Evolutionary conservation across 2,113 vertebrate genomes (phyloP).

Genomic region (Muntiacus muntjak): DNA sequence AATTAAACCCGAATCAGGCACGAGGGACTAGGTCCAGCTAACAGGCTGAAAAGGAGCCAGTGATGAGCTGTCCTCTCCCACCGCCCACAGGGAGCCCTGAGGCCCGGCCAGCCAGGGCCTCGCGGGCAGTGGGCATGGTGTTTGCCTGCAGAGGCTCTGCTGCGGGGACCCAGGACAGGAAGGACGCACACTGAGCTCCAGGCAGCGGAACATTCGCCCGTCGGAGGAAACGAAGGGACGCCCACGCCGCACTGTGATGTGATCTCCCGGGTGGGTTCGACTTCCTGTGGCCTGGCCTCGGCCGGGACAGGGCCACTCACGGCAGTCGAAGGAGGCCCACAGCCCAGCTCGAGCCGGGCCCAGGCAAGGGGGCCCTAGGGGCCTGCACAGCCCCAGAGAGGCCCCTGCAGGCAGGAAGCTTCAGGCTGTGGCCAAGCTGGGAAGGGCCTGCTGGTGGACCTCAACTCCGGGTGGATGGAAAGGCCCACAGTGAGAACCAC

Average conservation of each 20-base stretch:
- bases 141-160: background rate
- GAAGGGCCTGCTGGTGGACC: background rate
- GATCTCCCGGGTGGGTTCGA: background rate
- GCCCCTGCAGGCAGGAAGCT: background rate
- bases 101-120: no score
- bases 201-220: rapidly evolving
- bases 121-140: rapidly evolving
- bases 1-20: background rate
- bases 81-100: rapidly evolving
- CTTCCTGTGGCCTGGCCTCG: background rate
- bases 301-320: background rate
- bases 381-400: background rate
- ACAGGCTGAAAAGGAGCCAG: background rate
- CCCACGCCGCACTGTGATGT: background rate
- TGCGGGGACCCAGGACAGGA: background rate
- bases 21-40: background rate
- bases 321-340: background rate
- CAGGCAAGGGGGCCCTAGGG: background rate
- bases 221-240: rapidly evolving
- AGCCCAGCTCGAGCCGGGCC: background rate
- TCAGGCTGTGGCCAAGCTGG: background rate
- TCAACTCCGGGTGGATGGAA: background rate
- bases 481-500: background rate
- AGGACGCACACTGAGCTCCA: background rate
- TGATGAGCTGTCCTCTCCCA: background rate